phyloP scores from a whole-genome alignment of 2,888 invertebrate genomes.

The Coenonympha glycerion region DNA sequence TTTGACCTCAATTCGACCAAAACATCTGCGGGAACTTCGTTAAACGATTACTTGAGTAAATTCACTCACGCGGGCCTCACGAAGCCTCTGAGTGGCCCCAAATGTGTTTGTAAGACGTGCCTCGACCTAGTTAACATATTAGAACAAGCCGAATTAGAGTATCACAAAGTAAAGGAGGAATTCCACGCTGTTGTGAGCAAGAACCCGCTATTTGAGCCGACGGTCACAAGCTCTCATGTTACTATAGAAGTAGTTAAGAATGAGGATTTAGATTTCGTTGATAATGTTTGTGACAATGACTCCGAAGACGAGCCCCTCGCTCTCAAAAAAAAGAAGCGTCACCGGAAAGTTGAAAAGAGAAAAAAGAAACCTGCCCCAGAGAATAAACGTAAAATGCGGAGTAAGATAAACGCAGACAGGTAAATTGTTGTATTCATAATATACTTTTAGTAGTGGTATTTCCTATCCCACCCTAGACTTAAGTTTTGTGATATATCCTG shows the following conservation, averaged over 20 bases:
- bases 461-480: too few species aligned
- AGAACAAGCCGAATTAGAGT: constrained; percentile 60
- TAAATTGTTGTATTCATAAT: constrained; percentile 20
- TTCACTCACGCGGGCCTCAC: constrained; percentile 43
- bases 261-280: constrained; percentile 27
- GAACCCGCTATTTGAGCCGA: constrained; percentile 53
- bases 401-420: constrained; percentile 35
- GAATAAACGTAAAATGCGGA: constrained; percentile 35
- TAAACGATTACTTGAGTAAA: constrained; percentile 48
- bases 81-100: constrained; percentile 37
- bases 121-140: constrained; percentile 56
- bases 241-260: constrained; percentile 40
- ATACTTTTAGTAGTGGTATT: too few species aligned
- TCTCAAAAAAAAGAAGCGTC: constrained; percentile 48
- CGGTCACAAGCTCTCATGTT: constrained; percentile 29
- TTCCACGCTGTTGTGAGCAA: constrained; percentile 59
- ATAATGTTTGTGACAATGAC: constrained; percentile 33
- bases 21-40: constrained; percentile 44
- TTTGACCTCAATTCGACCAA: constrained; percentile 42
- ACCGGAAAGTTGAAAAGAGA: constrained; percentile 47
- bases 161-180: constrained; percentile 52
- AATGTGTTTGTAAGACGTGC: constrained; percentile 53
- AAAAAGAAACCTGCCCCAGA: constrained; percentile 45
- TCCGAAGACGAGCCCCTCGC: constrained; percentile 64
- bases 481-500: too few species aligned